These are phyloP conservation scores for Zaprionus obscuricornis DNA, from an alignment of 2,888 invertebrate genomes.

Conservation along the genomic window DNA sequence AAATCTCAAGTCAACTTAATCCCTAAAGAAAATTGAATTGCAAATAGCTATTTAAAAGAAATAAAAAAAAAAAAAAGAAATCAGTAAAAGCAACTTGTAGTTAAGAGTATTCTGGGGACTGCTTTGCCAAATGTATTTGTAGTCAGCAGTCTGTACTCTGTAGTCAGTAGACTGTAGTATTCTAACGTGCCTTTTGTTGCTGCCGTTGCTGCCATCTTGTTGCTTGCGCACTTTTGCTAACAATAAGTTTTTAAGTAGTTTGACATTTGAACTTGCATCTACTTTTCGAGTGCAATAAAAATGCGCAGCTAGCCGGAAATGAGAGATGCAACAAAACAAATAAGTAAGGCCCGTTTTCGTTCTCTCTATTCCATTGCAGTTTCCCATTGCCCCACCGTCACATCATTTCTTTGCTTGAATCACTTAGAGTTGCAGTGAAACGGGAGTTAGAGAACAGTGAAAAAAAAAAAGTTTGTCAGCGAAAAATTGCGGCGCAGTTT, in stretches of 20 bases:
- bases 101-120: too few relatives aligned
- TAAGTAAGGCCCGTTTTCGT: slow-evolving; percentile 48
- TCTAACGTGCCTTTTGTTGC: slow-evolving; percentile 2
- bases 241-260: slow-evolving; percentile 78
- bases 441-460: slow-evolving; percentile 9
- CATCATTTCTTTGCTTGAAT: background rate
- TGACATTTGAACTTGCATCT: slow-evolving; percentile 76
- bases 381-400: background rate
- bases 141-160: too few relatives aligned
- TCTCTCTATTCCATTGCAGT: slow-evolving; percentile 12
- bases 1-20: too few relatives aligned
- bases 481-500: slow-evolving; percentile 77
- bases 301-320: slow-evolving; percentile 76
- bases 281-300: slow-evolving; percentile 71
- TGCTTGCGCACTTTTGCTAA: slow-evolving; percentile 64
- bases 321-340: slow-evolving; percentile 71
- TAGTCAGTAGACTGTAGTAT: too few relatives aligned
- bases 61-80: too few relatives aligned
- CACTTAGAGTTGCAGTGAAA: slow-evolving; percentile 14
- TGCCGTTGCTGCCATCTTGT: slow-evolving; percentile 15
- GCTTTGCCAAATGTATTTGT: too few relatives aligned
- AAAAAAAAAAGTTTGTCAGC: slow-evolving; percentile 69
- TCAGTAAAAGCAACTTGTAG: too few relatives aligned
- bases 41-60: too few relatives aligned
- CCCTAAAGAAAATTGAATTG: too few relatives aligned